A percentile compares a stretch with the other conserved stretches of the same genome.
Evolutionary conservation across 2,113 vertebrate genomes (phyloP).

Genomic region (Prochilodus magdalenae): DNA sequence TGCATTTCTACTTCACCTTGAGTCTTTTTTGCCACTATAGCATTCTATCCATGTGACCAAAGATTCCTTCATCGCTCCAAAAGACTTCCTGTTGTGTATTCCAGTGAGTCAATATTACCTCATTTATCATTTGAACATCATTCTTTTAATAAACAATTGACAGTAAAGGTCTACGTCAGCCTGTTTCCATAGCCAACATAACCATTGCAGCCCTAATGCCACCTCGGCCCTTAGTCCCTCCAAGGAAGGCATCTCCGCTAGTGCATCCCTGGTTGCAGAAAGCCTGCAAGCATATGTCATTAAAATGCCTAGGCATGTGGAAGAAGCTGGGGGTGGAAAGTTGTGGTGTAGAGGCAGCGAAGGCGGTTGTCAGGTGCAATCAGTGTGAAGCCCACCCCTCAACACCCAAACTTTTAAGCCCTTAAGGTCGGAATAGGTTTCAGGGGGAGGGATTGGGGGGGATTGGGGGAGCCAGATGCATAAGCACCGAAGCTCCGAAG

Average conservation of each 20-base stretch:
- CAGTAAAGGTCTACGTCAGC: no score
- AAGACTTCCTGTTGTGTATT: no score
- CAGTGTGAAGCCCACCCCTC: conserved; percentile 65
- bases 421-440: conserved; percentile 41
- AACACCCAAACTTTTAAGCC: conserved; percentile 25
- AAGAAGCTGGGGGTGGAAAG: conserved; percentile 54
- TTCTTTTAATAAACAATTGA: no score
- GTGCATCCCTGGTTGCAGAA: conserved; percentile 60
- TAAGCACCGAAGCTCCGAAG: not conserved
- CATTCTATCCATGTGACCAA: no score
- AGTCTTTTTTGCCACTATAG: no score
- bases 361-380: conserved; percentile 73
- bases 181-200: not conserved
- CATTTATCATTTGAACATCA: no score
- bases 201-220: not conserved
- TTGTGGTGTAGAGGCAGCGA: conserved; percentile 49
- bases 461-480: not conserved
- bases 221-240: conserved; percentile 52
- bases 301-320: conserved; percentile 76
- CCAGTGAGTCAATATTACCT: no score
- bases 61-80: no score
- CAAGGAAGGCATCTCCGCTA: conserved; percentile 62
- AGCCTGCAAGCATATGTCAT: conserved; percentile 70
- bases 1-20: no score
- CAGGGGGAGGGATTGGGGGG: not conserved